Evolutionary conservation across 2,797 vertebrate genomes (phyloP), one percentile per base, ranked within the genome.

Genomic region (Pangasius krempfi): DNA sequence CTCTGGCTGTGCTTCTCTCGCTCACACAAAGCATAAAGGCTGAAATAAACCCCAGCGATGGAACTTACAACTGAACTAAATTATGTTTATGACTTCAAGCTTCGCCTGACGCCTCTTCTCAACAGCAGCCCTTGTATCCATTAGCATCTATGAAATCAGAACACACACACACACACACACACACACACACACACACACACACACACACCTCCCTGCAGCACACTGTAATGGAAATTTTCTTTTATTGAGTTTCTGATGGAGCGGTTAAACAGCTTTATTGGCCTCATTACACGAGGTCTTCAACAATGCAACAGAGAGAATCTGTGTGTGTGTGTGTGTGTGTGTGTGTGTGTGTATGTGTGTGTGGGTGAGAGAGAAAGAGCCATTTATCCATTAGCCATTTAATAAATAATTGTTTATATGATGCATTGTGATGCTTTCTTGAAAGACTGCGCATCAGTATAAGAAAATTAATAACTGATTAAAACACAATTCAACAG

Each of bases 241-340:
- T 86, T 89, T 85, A 88, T 89, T 89, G 79, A 81, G 54, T 84
- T 89, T 86, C 72, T 47, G 30, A 87, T 47, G 27, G 73, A 60
- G 84, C 64, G 12, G 68, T 86, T 89, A 88, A 92, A 84, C 47
- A 47, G 8, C 70, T 90, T 92, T 92, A 90, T 86, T 83, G 72
- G 60, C 79, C 79, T 82, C 70, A 87, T 84, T 79, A 90, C 87
- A 56, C 44, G 20, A 72, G 50, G 75, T 27, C 72, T 75, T 68
- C 60, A 85, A 78, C 62, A 54, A 47, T 12, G 72, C 30, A 54
- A 78, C 30, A 80, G n/a, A 56, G 37, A 84, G 16, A 14, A 10
- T 87, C 10, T 4, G 72, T 25, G 47, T n/a, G 73, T 47, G 44
- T 27, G 73, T 12, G 70, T 4, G 70, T 9, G 37, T 0, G 70